Conservation (phyloP, 1,140 invertebrate species). For the Dinothrombium tinctorium region DNA sequence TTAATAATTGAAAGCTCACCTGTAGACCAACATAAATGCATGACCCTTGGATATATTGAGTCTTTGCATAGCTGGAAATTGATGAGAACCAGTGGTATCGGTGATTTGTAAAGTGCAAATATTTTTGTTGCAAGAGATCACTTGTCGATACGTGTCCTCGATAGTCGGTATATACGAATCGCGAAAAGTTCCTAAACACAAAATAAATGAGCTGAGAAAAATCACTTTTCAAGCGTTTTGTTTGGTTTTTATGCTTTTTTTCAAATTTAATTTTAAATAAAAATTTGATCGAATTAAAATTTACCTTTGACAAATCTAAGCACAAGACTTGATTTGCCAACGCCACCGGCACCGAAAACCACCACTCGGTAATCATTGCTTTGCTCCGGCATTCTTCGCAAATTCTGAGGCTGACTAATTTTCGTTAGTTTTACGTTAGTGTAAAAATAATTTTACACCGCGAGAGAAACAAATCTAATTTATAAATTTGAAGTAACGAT, state of each 20-base stretch:
- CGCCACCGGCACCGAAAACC: constrained; percentile 88
- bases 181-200: constrained; percentile 55
- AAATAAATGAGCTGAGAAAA: not conserved
- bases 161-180: constrained; percentile 98
- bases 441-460: too few species aligned
- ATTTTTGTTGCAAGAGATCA: constrained; percentile 98
- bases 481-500: too few species aligned
- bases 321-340: constrained; percentile 26
- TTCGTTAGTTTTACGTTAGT: too few species aligned
- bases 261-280: not conserved
- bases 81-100: constrained; percentile 93
- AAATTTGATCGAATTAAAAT: not conserved
- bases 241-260: not conserved
- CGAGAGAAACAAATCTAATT: too few species aligned
- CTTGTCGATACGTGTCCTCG: constrained; percentile 98
- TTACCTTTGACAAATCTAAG: constrained; percentile 13
- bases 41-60: constrained; percentile 90
- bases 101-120: constrained; percentile 99
- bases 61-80: constrained; percentile 99
- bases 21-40: constrained; percentile 61
- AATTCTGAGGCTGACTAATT: too few species aligned
- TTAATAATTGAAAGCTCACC: constrained; percentile 3
- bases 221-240: not conserved
- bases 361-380: constrained; percentile 98
- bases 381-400: constrained; percentile 92